Evolutionary conservation across 2,888 invertebrate genomes (phyloP).

Genomic region (Chesias legatella): DNA sequence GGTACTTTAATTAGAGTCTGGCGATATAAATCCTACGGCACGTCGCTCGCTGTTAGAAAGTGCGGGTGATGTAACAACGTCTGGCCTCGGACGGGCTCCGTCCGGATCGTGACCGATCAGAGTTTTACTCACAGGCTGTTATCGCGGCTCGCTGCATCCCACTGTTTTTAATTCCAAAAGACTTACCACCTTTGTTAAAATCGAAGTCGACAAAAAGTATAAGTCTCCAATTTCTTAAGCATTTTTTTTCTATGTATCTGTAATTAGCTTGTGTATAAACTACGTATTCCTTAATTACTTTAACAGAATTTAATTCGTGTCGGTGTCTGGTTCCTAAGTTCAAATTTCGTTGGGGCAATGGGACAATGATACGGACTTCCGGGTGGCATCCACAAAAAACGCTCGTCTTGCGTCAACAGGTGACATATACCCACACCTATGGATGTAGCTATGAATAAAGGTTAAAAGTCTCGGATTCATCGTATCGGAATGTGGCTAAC

Average conservation of each 20-base stretch:
- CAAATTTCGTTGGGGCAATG: conserved; percentile 8
- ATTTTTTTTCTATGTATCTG: too few species aligned
- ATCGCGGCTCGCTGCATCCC: conserved; percentile 33
- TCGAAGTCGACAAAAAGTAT: neutral
- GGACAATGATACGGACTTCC: conserved; percentile 7
- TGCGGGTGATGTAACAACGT: conserved; percentile 64
- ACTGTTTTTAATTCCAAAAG: conserved; percentile 20
- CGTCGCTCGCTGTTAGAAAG: conserved; percentile 62
- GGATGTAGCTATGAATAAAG: conserved; percentile 1
- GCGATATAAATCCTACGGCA: conserved; percentile 63
- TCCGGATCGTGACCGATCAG: conserved; percentile 55
- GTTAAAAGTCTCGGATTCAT: conserved; percentile 15
- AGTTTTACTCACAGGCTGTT: conserved; percentile 39
- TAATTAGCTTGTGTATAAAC: too few species aligned
- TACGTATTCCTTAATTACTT: too few species aligned
- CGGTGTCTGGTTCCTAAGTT: conserved; percentile 6
- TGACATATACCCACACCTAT: conserved; percentile 6
- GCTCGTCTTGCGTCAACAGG: conserved; percentile 11
- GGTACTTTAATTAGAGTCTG: conserved; percentile 62
- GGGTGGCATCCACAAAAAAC: conserved; percentile 15
- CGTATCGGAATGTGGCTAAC: conserved; percentile 17
- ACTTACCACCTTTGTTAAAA: conserved; percentile 5
- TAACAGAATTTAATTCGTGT: too few species aligned
- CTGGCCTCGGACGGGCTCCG: conserved; percentile 38
- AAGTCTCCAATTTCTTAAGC: too few species aligned